Percentiles rank a stretch among this genome's conserved stretches.
Conservation (phyloP, 1,140 invertebrate species). For the Zaprionus gabonicus region DNA sequence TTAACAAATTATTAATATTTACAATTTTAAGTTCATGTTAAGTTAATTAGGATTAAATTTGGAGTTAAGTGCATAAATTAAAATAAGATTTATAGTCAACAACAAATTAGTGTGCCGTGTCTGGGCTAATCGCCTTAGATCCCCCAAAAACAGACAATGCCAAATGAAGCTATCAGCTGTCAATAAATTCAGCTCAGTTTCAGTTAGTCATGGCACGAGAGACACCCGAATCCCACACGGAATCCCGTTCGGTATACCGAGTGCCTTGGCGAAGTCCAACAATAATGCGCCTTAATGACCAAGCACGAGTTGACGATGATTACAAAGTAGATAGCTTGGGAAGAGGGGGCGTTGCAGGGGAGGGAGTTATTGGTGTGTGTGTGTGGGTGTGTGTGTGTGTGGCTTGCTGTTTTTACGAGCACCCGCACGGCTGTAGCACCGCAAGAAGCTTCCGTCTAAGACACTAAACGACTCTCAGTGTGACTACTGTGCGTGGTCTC, state of each 20-base stretch:
- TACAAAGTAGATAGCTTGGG: conserved; percentile 12
- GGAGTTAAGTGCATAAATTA: conserved; percentile 8
- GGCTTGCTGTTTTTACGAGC: conserved; percentile 73
- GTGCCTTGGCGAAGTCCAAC: conserved; percentile 3
- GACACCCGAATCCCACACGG: conserved; percentile 17
- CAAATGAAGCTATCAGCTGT: conserved; percentile 59
- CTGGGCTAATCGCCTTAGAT: conserved; percentile 25
- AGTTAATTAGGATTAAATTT: background rate
- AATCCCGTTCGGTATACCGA: background rate
- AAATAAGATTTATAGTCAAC: conserved; percentile 14
- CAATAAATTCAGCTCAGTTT: conserved; percentile 48
- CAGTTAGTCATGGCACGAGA: background rate
- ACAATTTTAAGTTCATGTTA: too few species aligned
- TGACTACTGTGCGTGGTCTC: conserved; percentile 55
- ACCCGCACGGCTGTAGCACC: conserved; percentile 38
- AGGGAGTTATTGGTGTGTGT: conserved; percentile 15
- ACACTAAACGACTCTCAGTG: conserved; percentile 40
- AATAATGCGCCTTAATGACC: conserved; percentile 73
- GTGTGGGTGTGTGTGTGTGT: conserved; percentile 28
- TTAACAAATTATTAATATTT: background rate
- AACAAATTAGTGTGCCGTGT: background rate
- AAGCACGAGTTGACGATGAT: conserved; percentile 41
- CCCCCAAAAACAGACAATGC: background rate
- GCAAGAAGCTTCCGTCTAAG: conserved; percentile 58
- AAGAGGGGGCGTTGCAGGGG: background rate